Percentiles rank a stretch among this genome's conserved stretches.
These are phyloP conservation scores for Drosophila nasuta DNA, from an alignment of 1,140 invertebrate genomes.

Conservation along the genomic window DNA sequence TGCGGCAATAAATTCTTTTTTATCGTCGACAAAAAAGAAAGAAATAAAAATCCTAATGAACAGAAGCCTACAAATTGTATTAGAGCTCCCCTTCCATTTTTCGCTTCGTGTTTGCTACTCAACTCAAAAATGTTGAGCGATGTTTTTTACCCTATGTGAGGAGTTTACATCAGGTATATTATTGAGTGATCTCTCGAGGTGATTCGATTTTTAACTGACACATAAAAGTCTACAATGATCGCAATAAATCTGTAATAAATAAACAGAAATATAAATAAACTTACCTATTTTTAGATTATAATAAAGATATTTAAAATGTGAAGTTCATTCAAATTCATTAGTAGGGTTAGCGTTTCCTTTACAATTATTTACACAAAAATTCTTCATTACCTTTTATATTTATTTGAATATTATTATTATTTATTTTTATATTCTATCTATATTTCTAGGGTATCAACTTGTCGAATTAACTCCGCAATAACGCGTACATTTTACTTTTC, in stretches of 20 bases:
- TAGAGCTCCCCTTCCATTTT: constrained; percentile 24
- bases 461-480: background rate
- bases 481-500: background rate
- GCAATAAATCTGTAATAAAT: too few relatives aligned
- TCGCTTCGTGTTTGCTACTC: background rate
- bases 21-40: constrained; percentile 45
- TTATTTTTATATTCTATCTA: background rate
- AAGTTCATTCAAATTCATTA: too few relatives aligned
- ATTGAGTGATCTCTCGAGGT: too few relatives aligned
- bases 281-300: too few relatives aligned
- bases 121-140: constrained; percentile 37
- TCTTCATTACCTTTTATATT: too few relatives aligned
- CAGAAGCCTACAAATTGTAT: constrained; percentile 72
- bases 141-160: background rate
- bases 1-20: constrained; percentile 75
- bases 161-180: too few relatives aligned
- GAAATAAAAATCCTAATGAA: constrained; percentile 66
- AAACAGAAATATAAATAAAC: too few relatives aligned
- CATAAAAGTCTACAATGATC: too few relatives aligned
- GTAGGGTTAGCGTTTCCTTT: too few relatives aligned
- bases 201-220: too few relatives aligned
- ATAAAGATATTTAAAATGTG: too few relatives aligned
- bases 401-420: background rate
- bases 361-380: too few relatives aligned
- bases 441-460: background rate